Percentiles rank a stretch among this genome's conserved stretches.
Conservation (phyloP, 1,140 invertebrate genomes). For the Lepidurus apus region DNA sequence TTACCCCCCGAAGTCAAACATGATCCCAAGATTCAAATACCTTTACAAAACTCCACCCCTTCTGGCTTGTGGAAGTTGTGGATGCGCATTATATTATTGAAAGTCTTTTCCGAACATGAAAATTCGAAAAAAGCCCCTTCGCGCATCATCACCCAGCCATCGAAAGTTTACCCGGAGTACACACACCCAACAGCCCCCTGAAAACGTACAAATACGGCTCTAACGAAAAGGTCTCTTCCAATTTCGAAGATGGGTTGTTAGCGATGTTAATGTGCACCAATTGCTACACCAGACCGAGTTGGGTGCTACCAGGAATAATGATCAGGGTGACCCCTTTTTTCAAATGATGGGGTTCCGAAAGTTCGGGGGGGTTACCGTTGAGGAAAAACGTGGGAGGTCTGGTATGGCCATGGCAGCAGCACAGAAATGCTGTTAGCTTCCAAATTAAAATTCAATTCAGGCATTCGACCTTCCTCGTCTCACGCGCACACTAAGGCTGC, state of each 20-base stretch:
- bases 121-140: too few species aligned
- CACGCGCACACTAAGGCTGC: conserved; percentile 1
- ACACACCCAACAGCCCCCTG: neutral
- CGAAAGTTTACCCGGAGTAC: neutral
- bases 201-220: too few species aligned
- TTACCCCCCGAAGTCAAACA: conserved; percentile 1
- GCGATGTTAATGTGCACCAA: conserved; percentile 9
- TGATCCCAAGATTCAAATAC: neutral
- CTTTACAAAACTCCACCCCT: neutral
- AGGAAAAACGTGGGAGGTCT: conserved; percentile 16
- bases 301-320: conserved; percentile 18
- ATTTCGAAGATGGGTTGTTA: conserved; percentile 10
- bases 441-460: conserved; percentile 22
- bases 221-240: neutral
- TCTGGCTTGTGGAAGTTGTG: neutral
- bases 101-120: too few species aligned
- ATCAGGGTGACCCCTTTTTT: neutral
- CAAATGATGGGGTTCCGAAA: conserved; percentile 1
- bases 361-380: neutral
- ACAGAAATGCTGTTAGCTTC: conserved; percentile 9
- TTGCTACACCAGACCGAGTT: neutral
- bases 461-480: conserved; percentile 14
- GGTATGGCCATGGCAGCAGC: neutral
- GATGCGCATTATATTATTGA: neutral
- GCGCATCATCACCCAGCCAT: too few species aligned